A percentile compares a stretch with the other conserved stretches of the same genome.
Evolutionary conservation across 2,888 invertebrate genomes (phyloP).

Genomic region (Ommatoiulus sabulosus): DNA sequence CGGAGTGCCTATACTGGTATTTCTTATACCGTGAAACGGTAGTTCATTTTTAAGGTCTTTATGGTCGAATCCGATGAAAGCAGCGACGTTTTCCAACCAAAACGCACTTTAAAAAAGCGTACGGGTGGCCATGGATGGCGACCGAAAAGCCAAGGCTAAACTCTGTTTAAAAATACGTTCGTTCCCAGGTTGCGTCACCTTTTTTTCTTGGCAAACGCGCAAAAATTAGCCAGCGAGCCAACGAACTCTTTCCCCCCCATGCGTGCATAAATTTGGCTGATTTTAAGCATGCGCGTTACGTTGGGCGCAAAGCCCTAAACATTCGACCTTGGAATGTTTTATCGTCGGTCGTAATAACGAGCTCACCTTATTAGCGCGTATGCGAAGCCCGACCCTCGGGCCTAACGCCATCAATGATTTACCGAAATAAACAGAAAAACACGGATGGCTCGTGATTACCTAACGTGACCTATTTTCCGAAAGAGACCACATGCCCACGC

Average conservation of each 20-base stretch:
- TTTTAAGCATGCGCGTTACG: neutral
- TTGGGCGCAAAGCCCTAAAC: conserved; percentile 18
- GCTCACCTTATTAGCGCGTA: no score
- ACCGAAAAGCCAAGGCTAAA: neutral
- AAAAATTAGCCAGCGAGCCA: conserved; percentile 5
- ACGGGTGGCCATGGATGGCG: neutral
- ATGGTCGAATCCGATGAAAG: no score
- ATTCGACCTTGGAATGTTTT: neutral
- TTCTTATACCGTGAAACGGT: no score
- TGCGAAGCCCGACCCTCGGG: neutral
- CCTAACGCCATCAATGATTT: neutral
- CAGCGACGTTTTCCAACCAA: no score
- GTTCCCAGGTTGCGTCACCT: conserved; percentile 11
- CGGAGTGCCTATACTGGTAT: no score
- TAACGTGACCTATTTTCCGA: no score
- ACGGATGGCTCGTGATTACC: no score
- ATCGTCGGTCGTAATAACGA: neutral
- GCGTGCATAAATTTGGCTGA: conserved; percentile 5
- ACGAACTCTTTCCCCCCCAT: neutral
- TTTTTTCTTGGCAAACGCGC: conserved; percentile 7
- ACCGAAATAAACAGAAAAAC: no score
- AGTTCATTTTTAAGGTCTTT: no score
- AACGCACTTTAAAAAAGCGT: neutral
- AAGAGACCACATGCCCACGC: no score
- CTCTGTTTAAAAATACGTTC: neutral